Conservation (phyloP, 2,888 invertebrate genomes). For the Ectobius pallidus region DNA sequence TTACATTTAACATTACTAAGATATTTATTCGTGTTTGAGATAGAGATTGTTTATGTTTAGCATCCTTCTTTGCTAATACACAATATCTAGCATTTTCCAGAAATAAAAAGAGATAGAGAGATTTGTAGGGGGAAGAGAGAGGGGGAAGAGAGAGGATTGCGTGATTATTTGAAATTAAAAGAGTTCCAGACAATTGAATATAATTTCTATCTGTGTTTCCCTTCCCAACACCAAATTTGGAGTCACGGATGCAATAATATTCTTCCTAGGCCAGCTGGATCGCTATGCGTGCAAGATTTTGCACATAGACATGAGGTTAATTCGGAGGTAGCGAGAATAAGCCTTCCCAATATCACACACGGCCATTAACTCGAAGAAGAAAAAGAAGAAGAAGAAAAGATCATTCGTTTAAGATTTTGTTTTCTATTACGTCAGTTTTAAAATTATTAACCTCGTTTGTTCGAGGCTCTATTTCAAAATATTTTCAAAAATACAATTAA, state of each 20-base stretch:
- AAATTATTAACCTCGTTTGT: too few species aligned
- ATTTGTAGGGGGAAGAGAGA: too few species aligned
- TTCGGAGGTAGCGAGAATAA: neutral
- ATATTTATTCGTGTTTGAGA: constrained; percentile 13
- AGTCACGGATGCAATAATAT: neutral
- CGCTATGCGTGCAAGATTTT: neutral
- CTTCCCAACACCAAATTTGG: constrained; percentile 14
- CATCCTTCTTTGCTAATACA: neutral
- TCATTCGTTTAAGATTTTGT: too few species aligned
- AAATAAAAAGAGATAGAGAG: too few species aligned
- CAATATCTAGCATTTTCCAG: too few species aligned
- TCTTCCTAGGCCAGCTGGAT: neutral
- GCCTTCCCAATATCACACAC: neutral
- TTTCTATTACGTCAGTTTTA: too few species aligned
- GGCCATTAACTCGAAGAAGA: too few species aligned
- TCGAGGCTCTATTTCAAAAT: too few species aligned
- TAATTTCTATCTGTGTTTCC: neutral
- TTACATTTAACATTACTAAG: neutral
- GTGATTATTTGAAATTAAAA: constrained; percentile 8
- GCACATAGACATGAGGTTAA: neutral
- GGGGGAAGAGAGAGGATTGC: neutral
- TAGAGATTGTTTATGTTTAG: neutral
- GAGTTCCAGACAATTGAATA: constrained; percentile 16
- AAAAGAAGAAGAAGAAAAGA: too few species aligned
- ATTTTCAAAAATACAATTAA: too few species aligned